Conservation (phyloP, 2,113 vertebrate genomes). For the Dasyornis broadbenti region DNA sequence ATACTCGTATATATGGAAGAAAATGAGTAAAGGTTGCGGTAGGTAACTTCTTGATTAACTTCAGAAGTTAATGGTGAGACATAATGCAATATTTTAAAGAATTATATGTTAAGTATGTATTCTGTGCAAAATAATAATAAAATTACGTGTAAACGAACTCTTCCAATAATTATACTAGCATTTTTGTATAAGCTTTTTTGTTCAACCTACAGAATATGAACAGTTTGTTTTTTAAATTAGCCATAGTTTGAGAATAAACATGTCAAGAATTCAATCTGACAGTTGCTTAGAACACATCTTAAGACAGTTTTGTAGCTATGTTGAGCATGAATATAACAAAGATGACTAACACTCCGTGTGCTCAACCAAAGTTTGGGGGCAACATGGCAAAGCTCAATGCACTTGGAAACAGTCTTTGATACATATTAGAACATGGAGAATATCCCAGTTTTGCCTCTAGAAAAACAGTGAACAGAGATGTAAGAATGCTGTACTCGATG, state of each 20-base stretch:
- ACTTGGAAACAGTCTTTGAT: not conserved
- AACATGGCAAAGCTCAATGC: not conserved
- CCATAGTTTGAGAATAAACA: not conserved
- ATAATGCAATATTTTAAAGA: not conserved
- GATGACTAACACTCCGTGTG: not conserved
- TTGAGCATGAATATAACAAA: not conserved
- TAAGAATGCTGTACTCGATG: not conserved
- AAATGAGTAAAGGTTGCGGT: not conserved
- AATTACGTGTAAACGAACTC: not conserved
- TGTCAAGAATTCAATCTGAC: not conserved
- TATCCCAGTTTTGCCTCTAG: not conserved
- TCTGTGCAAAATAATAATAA: not conserved
- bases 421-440: not conserved
- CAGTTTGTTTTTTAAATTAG: not conserved
- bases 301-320: not conserved
- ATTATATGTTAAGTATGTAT: not conserved
- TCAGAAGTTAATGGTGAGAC: not conserved
- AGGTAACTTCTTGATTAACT: not conserved
- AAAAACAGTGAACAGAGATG: not conserved
- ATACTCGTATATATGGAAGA: not conserved
- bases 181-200: not conserved
- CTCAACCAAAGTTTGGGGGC: not conserved
- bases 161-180: not conserved
- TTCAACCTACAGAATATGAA: not conserved
- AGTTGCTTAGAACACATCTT: not conserved